Conservation (phyloP, 2,888 invertebrate species). For the Hybos culiciformis region DNA sequence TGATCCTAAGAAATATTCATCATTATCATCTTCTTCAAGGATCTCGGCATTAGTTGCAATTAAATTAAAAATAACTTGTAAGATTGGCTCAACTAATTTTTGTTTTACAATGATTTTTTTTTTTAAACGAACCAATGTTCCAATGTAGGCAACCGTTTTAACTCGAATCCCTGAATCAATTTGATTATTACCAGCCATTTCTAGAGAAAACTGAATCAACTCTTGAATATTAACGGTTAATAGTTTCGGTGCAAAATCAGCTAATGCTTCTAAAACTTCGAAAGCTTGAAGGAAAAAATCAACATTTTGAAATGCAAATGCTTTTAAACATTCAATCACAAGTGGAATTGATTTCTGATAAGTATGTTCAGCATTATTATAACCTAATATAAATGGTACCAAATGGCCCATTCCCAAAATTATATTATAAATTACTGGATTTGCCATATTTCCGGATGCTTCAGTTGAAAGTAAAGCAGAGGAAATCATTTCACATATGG, state of each 20-base stretch:
- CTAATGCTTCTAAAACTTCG: conserved; percentile 31
- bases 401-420: conserved; percentile 49
- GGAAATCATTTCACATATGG: conserved; percentile 40
- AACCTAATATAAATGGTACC: conserved; percentile 47
- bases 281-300: conserved; percentile 37
- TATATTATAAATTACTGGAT: conserved; percentile 31
- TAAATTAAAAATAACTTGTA: conserved; percentile 50
- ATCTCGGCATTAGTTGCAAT: conserved; percentile 50
- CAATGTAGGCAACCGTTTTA: conserved; percentile 52
- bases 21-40: conserved; percentile 47
- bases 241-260: conserved; percentile 30
- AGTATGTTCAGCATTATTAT: conserved; percentile 39
- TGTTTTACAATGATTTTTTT: conserved; percentile 57
- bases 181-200: conserved; percentile 42
- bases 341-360: conserved; percentile 49
- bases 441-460: conserved; percentile 27
- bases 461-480: conserved; percentile 27
- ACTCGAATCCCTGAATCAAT: conserved; percentile 48
- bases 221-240: conserved; percentile 45
- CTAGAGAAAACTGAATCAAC: conserved; percentile 51
- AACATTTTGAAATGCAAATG: conserved; percentile 41
- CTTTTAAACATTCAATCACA: conserved; percentile 46
- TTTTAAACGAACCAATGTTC: conserved; percentile 51
- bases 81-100: conserved; percentile 53
- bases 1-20: conserved; percentile 50